phyloP scores from a whole-genome alignment of 2,113 vertebrate species.

The Vulpes vulpes region DNA sequence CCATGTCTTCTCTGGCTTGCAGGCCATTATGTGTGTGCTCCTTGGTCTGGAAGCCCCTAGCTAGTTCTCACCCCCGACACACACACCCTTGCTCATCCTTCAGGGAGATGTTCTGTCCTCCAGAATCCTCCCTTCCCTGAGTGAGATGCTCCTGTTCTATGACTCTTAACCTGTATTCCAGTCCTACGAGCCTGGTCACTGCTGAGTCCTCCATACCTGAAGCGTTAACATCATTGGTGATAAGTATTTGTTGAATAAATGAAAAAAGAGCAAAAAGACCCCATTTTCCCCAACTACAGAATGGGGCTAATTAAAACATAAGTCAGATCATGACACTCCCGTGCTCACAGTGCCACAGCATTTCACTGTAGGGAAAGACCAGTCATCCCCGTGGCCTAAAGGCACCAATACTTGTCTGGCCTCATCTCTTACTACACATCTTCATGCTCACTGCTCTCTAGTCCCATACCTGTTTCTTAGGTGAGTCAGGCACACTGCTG shows the following conservation, averaged over 20 bases:
- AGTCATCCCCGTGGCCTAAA: background rate
- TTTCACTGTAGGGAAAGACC: background rate
- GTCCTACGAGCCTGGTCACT: background rate
- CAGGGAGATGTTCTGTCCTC: background rate
- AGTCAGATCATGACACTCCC: background rate
- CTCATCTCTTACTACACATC: fast-evolving
- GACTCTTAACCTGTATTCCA: background rate
- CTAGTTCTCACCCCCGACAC: background rate
- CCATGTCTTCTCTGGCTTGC: background rate
- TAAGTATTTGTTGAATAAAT: background rate
- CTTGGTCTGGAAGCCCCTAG: background rate
- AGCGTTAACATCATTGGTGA: background rate
- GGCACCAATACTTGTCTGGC: fast-evolving
- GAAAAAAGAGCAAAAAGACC: background rate
- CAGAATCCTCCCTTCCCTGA: background rate
- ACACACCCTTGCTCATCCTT: background rate
- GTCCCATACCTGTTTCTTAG: background rate
- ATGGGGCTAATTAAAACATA: background rate
- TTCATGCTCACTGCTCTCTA: background rate
- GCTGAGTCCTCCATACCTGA: background rate
- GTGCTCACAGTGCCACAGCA: background rate
- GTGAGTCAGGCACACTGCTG: background rate
- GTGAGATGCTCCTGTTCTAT: too few relatives aligned
- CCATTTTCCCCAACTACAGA: background rate
- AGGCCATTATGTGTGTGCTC: background rate